Base-by-base conservation (phyloP, 1,140 invertebrate genomes). In the Atta cephalotes region DNA sequence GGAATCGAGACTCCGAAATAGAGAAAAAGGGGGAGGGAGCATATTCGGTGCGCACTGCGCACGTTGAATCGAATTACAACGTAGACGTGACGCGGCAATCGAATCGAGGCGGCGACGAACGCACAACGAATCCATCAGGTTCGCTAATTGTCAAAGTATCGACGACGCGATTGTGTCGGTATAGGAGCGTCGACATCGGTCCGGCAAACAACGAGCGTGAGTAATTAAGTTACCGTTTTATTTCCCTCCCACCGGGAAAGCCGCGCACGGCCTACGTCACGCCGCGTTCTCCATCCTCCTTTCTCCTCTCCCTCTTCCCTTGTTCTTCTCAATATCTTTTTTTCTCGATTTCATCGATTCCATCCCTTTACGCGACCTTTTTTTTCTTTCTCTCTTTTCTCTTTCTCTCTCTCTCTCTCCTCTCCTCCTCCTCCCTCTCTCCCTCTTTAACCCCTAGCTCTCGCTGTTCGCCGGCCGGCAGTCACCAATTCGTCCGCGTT, bases 171-270 rank as follows among this genome's bases (percentile, higher is more conserved):
- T 16, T 56, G 70, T 31, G 60, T 62, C 80, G 70, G 39, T 60
- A 49, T 70, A 74, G 70, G 39, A 76, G 58, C 70, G 60, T 76
- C 70, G 80, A 74, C 58, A 65, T 92, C 87, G 88, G 86, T 86
- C 87, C 84, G 88, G 77, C 53, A 88, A 86, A 85, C 87, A 89
- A 88, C 77, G 71, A 88, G 70, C 87, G 90, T 87, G 88, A 92
- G 91, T 93, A 93, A 94, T 93, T 89, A 93, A 91, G 82, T 92
- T 84, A 92, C 72, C 87, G 85, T 66, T 78, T 86, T 76, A 85
- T 86, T 62, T 66, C 51, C 66, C 72, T 80, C 39, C 39, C 66
- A 58, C 31, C 9, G 14, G 3, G 45, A 71, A 21, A 70, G 18
- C 25, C 82, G 84, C 58, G 10, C 68, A 25, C 58, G 28, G 53